Conservation (phyloP, 2,797 vertebrate species). For the Bovichtus diacanthus region DNA sequence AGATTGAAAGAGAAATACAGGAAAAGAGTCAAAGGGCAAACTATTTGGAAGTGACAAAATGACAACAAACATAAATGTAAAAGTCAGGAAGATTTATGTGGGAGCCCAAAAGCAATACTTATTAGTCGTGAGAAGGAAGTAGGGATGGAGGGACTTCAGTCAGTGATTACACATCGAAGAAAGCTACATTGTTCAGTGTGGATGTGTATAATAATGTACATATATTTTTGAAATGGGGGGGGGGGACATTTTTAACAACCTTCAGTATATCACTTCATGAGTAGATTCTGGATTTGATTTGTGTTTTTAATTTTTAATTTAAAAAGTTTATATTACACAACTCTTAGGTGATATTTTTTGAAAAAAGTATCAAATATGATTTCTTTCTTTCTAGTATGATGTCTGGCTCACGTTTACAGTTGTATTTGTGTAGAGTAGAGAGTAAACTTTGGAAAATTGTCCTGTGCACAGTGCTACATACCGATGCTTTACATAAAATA, state of each 20-base stretch:
- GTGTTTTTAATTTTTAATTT: not conserved
- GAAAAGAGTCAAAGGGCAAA: conserved; percentile 7
- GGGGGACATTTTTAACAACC: no score
- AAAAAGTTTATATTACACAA: not conserved
- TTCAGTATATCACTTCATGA: not conserved
- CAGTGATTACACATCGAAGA: not conserved
- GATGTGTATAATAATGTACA: not conserved
- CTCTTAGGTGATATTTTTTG: not conserved
- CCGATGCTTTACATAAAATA: no score
- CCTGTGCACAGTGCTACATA: no score
- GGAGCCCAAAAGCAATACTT: not conserved
- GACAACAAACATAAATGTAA: not conserved
- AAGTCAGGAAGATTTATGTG: not conserved
- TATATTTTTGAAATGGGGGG: no score
- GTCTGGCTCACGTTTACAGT: not conserved
- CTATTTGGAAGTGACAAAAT: not conserved
- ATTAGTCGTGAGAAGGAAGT: not conserved
- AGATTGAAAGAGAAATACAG: not conserved
- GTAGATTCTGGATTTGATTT: not conserved
- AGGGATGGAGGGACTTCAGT: not conserved
- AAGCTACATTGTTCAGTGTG: not conserved
- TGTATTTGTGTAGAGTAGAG: not conserved
- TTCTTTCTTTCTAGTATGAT: not conserved
- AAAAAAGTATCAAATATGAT: not conserved
- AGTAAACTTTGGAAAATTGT: no score